These are phyloP conservation scores for Platyscapa corneri DNA, from an alignment of 1,140 invertebrate species.

Conservation along the genomic window DNA sequence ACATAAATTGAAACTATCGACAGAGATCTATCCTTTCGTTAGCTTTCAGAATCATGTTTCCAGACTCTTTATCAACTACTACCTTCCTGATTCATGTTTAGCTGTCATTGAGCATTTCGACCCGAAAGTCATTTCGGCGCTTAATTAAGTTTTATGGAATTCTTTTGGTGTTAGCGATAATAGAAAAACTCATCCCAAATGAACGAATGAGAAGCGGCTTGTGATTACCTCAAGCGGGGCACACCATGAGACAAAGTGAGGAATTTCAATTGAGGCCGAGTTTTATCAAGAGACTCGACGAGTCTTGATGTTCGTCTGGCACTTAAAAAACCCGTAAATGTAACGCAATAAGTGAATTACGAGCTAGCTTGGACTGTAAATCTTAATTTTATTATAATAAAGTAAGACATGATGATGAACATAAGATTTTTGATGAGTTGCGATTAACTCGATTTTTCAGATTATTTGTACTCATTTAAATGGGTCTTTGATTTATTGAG, in stretches of 20 bases:
- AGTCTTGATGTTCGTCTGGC: conserved; percentile 10
- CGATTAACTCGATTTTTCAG: conserved; percentile 5
- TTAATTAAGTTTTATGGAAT: conserved; percentile 49
- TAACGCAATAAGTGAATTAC: conserved; percentile 49
- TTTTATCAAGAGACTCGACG: conserved; percentile 36
- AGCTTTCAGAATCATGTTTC: conserved; percentile 8
- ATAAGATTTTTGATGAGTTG: not conserved
- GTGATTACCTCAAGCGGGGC: not conserved
- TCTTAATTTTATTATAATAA: conserved; percentile 46
- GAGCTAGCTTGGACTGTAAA: conserved; percentile 19
- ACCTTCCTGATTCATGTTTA: not conserved
- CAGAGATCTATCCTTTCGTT: not conserved
- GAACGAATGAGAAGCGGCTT: not conserved
- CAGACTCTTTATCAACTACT: conserved; percentile 37
- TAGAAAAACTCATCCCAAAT: conserved; percentile 42
- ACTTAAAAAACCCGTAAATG: conserved; percentile 47
- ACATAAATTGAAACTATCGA: not conserved
- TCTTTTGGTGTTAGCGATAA: conserved; percentile 35
- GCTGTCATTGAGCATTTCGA: not conserved
- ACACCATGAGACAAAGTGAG: conserved; percentile 38
- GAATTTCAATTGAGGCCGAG: conserved; percentile 40
- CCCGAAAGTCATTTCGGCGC: conserved; percentile 12
- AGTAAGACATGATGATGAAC: conserved; percentile 1
- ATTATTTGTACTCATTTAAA: conserved; percentile 9
- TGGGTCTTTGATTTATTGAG: not conserved